Conservation (phyloP, 2,797 vertebrate species). For the Luscinia megarhynchos region DNA sequence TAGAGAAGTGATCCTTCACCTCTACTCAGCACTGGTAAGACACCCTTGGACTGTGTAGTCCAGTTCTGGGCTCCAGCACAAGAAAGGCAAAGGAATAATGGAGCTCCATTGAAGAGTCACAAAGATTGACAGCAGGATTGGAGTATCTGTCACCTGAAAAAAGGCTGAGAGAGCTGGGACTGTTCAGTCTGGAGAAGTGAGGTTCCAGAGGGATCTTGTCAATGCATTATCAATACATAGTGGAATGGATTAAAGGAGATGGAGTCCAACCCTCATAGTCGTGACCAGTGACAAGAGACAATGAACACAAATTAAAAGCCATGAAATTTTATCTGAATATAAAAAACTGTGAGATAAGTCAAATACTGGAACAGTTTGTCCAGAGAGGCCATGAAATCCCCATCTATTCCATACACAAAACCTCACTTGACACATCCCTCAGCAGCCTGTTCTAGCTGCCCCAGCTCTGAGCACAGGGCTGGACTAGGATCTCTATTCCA, state of each 20-base stretch:
- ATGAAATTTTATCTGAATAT: not conserved
- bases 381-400: not conserved
- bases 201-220: not conserved
- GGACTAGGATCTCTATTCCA: not conserved
- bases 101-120: not conserved
- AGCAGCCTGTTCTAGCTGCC: not conserved
- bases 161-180: not conserved
- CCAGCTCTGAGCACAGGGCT: not conserved
- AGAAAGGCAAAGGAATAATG: not conserved
- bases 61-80: not conserved
- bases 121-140: not conserved
- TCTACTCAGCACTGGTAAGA: not conserved
- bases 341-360: not conserved
- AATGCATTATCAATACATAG: accelerated
- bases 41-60: not conserved
- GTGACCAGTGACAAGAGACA: not conserved
- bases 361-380: not conserved
- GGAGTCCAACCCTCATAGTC: not conserved
- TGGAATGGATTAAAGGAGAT: not conserved
- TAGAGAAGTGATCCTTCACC: not conserved
- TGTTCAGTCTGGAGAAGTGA: not conserved
- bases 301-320: not conserved
- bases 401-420: not conserved
- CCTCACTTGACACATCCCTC: not conserved
- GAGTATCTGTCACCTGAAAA: not conserved